Conservation (phyloP, 2,888 invertebrate species). For the Caenorhabditis japonica region DNA sequence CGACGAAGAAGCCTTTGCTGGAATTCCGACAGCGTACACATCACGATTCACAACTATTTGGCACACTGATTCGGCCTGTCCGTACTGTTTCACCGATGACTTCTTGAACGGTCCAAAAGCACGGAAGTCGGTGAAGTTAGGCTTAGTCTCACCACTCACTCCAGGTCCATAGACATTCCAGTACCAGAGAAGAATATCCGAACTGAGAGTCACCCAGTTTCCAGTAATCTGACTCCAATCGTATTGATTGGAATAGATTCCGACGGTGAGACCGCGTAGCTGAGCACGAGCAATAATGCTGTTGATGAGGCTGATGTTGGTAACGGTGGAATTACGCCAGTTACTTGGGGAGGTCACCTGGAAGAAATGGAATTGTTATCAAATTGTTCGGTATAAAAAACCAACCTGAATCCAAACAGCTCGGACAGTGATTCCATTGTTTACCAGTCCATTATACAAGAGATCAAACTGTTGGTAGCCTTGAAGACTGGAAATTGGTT, state of each 20-base stretch:
- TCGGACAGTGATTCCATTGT: constrained; percentile 46
- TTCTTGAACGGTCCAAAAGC: constrained; percentile 49
- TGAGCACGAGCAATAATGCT: constrained; percentile 46
- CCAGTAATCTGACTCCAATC: constrained; percentile 57
- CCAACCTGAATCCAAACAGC: constrained; percentile 57
- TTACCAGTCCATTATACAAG: constrained; percentile 45
- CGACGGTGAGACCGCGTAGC: constrained; percentile 44
- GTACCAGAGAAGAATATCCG: constrained; percentile 57
- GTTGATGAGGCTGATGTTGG: constrained; percentile 55
- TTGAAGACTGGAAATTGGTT: constrained; percentile 29
- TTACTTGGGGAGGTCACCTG: constrained; percentile 59
- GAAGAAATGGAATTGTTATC: background rate
- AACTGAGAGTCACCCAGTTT: constrained; percentile 38
- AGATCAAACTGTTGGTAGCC: constrained; percentile 53
- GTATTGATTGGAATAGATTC: constrained; percentile 55
- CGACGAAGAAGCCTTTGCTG: constrained; percentile 12
- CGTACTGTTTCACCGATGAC: constrained; percentile 54
- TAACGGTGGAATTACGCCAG: constrained; percentile 39
- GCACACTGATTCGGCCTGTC: constrained; percentile 45
- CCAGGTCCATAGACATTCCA: constrained; percentile 54
- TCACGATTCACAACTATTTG: constrained; percentile 45
- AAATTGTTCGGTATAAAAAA: background rate
- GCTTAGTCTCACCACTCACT: constrained; percentile 46
- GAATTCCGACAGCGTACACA: constrained; percentile 52
- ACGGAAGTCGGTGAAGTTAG: constrained; percentile 54